A percentile compares a stretch with the other conserved stretches of the same genome.
Evolutionary conservation across 2,888 invertebrate genomes (phyloP).

Genomic region (Apeira syringaria): DNA sequence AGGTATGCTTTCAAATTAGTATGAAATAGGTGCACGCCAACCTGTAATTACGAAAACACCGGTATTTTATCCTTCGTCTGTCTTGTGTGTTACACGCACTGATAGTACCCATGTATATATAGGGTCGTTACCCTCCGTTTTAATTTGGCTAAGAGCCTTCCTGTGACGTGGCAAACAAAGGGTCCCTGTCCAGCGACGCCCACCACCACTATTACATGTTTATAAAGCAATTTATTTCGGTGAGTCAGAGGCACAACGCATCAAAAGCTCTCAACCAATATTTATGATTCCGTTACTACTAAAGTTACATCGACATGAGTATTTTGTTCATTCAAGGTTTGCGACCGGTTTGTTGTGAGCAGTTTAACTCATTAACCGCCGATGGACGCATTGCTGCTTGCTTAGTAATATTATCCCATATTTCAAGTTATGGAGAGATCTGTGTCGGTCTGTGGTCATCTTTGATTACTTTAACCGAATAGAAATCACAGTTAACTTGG

Average conservation of each 20-base stretch:
- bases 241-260: constrained; percentile 64
- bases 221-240: constrained; percentile 69
- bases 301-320: constrained; percentile 42
- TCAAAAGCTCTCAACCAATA: constrained; percentile 51
- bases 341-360: constrained; percentile 50
- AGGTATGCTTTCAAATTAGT: constrained; percentile 42
- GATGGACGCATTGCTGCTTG: constrained; percentile 52
- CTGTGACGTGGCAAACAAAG: constrained; percentile 75
- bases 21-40: constrained; percentile 27
- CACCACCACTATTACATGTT: constrained; percentile 59
- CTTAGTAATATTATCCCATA: constrained; percentile 45
- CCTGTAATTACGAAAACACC: constrained; percentile 23
- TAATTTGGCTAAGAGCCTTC: constrained; percentile 79
- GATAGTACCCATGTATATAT: constrained; percentile 41
- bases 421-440: constrained; percentile 48
- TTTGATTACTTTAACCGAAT: constrained; percentile 60
- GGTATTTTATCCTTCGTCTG: constrained; percentile 21
- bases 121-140: constrained; percentile 62
- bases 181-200: constrained; percentile 72
- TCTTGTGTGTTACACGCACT: constrained; percentile 29
- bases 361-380: constrained; percentile 57
- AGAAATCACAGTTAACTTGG: constrained; percentile 53
- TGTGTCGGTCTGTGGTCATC: constrained; percentile 64
- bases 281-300: constrained; percentile 34
- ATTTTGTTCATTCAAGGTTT: constrained; percentile 31